These are phyloP conservation scores for Orgyia antiqua DNA, from an alignment of 2,888 invertebrate genomes.

Conservation along the genomic window DNA sequence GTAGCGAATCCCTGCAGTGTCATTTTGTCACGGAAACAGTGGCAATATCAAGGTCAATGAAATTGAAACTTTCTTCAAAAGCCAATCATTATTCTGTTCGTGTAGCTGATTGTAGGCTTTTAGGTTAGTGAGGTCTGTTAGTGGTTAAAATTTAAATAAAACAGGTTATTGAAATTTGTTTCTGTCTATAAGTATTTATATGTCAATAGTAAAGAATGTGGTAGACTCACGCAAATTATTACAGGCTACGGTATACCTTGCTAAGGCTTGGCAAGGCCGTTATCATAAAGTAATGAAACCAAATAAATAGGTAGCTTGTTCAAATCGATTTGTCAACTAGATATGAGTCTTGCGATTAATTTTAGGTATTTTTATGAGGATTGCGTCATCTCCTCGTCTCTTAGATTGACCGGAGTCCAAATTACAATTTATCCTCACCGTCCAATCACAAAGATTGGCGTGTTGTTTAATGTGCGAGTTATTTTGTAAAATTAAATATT, in stretches of 20 bases:
- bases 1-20: conserved; percentile 25
- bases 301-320: conserved; percentile 21
- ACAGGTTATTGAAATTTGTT: no score
- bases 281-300: no score
- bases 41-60: conserved; percentile 55
- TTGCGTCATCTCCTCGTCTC: conserved; percentile 38
- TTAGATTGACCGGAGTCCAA: conserved; percentile 23
- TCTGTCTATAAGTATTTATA: no score
- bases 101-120: conserved; percentile 28
- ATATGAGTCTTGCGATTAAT: no score
- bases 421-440: conserved; percentile 33
- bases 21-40: conserved; percentile 33
- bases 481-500: conserved; percentile 15
- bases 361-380: no score
- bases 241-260: no score
- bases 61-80: conserved; percentile 61
- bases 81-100: conserved; percentile 34
- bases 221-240: no score
- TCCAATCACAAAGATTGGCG: conserved; percentile 23
- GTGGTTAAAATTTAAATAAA: conserved; percentile 7
- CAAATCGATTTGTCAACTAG: conserved; percentile 30
- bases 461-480: conserved; percentile 10
- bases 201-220: no score
- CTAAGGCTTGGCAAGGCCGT: no score
- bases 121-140: conserved; percentile 32